These are phyloP conservation scores for Philypnodon macrostomus DNA, from an alignment of 2,797 vertebrate species.

Conservation along the genomic window DNA sequence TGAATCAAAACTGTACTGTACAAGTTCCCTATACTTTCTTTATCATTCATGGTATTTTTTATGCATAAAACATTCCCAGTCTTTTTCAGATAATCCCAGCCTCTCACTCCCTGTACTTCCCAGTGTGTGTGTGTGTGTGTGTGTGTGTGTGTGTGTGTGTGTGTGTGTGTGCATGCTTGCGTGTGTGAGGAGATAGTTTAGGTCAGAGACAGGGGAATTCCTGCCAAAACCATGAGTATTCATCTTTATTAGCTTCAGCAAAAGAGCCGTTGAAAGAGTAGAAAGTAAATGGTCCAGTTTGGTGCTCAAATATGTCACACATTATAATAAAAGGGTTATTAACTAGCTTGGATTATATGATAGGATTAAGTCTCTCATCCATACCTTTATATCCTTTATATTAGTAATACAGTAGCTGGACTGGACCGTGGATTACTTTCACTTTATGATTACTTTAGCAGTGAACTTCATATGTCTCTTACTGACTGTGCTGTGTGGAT, in stretches of 20 bases:
- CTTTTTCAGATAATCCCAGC: slow-evolving; percentile 64
- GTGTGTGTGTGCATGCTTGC: slow-evolving; percentile 10
- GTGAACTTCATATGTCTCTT: too few species aligned
- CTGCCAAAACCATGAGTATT: slow-evolving; percentile 57
- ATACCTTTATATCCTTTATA: background rate
- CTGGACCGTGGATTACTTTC: background rate
- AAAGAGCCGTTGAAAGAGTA: slow-evolving; percentile 26
- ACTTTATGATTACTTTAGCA: background rate
- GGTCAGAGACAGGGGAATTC: slow-evolving; percentile 46
- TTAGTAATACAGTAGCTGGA: background rate
- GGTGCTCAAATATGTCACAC: background rate
- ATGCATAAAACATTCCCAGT: slow-evolving; percentile 69
- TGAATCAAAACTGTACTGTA: too few species aligned
- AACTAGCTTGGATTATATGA: background rate
- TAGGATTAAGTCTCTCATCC: background rate
- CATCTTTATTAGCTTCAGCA: slow-evolving; percentile 26
- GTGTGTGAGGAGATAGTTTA: slow-evolving; percentile 9
- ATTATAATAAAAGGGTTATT: slow-evolving; percentile 3
- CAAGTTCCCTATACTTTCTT: too few species aligned
- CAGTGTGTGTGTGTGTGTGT: slow-evolving; percentile 15
- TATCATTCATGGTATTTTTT: slow-evolving; percentile 22
- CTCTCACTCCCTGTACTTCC: slow-evolving; percentile 51
- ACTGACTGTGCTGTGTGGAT: too few species aligned
- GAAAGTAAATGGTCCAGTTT: slow-evolving; percentile 6
- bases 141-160: slow-evolving; percentile 10